A percentile compares a stretch with the other conserved stretches of the same genome.
phyloP scores from a whole-genome alignment of 2,113 vertebrate species.

The Heteronetta atricapilla region DNA sequence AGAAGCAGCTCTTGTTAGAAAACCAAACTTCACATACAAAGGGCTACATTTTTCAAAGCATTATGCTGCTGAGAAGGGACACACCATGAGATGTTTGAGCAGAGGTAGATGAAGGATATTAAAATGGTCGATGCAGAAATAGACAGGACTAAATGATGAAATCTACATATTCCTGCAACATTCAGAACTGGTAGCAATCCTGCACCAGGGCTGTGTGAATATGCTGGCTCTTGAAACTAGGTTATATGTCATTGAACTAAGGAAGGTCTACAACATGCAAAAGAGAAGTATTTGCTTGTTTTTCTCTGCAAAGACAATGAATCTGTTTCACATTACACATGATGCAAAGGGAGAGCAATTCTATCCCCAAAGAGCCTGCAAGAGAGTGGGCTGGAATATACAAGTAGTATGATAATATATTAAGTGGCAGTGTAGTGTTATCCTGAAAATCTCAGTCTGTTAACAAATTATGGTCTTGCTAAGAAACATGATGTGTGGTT shows the following conservation, averaged over 20 bases:
- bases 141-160: not conserved
- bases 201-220: not conserved
- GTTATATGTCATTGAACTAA: not conserved
- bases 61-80: not conserved
- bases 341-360: not conserved
- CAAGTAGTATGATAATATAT: not conserved
- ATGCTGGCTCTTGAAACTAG: not conserved
- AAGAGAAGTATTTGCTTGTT: not conserved
- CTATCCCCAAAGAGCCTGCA: not conserved
- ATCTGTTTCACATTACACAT: not conserved
- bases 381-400: not conserved
- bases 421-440: not conserved
- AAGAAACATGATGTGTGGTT: not conserved
- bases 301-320: not conserved
- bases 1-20: not conserved
- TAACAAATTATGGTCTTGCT: not conserved
- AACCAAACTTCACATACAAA: not conserved
- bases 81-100: not conserved
- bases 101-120: not conserved
- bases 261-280: not conserved
- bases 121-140: not conserved
- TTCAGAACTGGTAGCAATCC: not conserved
- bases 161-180: not conserved
- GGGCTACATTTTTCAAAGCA: not conserved
- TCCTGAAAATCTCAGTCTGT: slow-evolving; percentile 16